Evolutionary conservation across 2,888 invertebrate genomes (phyloP).

Genomic region (Belgica antarctica): DNA sequence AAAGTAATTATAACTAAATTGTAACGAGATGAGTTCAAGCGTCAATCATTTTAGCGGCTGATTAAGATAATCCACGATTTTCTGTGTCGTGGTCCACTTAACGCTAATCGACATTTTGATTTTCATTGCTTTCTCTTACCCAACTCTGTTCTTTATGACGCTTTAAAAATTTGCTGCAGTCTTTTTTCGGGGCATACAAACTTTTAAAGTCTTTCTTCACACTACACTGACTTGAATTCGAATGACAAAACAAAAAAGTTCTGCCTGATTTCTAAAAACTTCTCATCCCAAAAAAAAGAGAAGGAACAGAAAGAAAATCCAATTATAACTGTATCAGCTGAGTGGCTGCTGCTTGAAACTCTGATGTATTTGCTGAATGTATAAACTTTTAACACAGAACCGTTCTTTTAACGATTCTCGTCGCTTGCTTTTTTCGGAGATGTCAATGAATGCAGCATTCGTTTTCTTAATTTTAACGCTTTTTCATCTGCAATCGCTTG

Average conservation of each 20-base stretch:
- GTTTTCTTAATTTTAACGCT: too few relatives aligned
- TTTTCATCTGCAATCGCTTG: too few relatives aligned
- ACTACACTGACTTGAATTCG: slow-evolving; percentile 19
- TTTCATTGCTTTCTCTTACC: too few relatives aligned
- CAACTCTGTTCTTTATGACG: slow-evolving; percentile 5
- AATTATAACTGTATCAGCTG: slow-evolving; percentile 36
- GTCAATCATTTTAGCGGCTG: neutral
- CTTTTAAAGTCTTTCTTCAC: slow-evolving; percentile 24
- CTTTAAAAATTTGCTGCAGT: neutral
- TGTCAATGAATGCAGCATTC: too few relatives aligned
- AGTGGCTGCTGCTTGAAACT: slow-evolving; percentile 5
- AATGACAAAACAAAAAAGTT: slow-evolving; percentile 15
- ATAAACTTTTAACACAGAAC: neutral
- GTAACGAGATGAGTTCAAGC: neutral
- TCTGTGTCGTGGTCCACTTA: neutral
- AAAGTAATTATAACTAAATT: slow-evolving; percentile 23
- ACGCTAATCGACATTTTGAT: too few relatives aligned
- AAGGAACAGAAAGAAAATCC: slow-evolving; percentile 29
- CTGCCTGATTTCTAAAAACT: neutral
- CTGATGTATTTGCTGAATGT: slow-evolving; percentile 6
- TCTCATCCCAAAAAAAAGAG: neutral
- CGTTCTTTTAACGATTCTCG: neutral
- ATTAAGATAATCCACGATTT: neutral
- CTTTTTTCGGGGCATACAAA: neutral
- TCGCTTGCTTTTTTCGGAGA: neutral